phyloP scores from a whole-genome alignment of 2,113 vertebrate genomes.

The Crotalus viridis region DNA sequence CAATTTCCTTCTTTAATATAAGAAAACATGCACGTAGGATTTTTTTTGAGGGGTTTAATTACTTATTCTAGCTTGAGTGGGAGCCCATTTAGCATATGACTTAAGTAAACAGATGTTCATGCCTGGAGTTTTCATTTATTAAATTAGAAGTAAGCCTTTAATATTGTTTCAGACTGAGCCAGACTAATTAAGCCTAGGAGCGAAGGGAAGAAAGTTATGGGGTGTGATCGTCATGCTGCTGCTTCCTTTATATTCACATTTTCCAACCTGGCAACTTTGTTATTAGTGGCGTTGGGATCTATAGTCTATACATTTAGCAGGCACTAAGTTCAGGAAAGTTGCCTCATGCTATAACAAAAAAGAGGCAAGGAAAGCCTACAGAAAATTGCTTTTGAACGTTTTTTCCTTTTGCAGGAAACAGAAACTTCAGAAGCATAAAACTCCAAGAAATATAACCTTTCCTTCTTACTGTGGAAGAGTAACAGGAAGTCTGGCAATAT shows the following conservation, averaged over 20 bases:
- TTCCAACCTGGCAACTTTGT: too few relatives aligned
- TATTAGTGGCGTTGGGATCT: too few relatives aligned
- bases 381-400: background rate
- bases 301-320: too few relatives aligned
- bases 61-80: constrained; percentile 15
- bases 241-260: constrained; percentile 18
- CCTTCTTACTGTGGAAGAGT: constrained; percentile 35
- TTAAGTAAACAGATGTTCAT: constrained; percentile 41
- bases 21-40: background rate
- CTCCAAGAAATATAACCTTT: constrained; percentile 3
- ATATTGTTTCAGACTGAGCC: constrained; percentile 46
- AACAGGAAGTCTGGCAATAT: constrained; percentile 7
- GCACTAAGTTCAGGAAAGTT: too few relatives aligned
- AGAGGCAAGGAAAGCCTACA: too few relatives aligned
- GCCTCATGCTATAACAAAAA: too few relatives aligned
- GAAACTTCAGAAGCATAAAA: constrained; percentile 7
- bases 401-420: constrained; percentile 4
- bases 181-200: constrained; percentile 49
- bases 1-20: constrained; percentile 37
- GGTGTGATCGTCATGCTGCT: constrained; percentile 23
- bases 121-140: constrained; percentile 38
- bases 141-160: constrained; percentile 40
- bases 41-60: background rate
- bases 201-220: constrained; percentile 44
- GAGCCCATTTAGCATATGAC: constrained; percentile 25